Conservation (phyloP, 2,113 vertebrate genomes). For the Phoenicopterus ruber region DNA sequence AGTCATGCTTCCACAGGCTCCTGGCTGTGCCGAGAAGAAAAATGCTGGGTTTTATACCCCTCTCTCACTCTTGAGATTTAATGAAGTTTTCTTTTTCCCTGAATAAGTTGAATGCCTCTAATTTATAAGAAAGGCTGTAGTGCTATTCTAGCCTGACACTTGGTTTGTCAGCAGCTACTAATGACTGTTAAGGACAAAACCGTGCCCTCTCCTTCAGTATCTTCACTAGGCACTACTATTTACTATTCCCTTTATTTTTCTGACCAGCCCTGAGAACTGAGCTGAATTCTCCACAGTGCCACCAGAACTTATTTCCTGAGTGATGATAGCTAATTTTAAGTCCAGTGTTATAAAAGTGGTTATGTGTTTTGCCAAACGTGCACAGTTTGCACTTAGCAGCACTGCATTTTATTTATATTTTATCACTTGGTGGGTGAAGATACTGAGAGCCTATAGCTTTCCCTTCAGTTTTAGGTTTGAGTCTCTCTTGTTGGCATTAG, state of each 20-base stretch:
- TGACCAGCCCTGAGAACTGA: not conserved
- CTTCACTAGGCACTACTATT: not conserved
- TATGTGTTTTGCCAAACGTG: not conserved
- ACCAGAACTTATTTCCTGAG: not conserved
- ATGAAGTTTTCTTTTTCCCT: not conserved
- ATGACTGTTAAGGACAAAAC: not conserved
- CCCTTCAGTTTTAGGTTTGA: not conserved
- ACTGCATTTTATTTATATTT: not conserved
- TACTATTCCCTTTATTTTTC: not conserved
- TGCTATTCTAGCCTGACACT: not conserved
- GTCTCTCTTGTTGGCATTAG: not conserved
- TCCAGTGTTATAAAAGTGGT: not conserved
- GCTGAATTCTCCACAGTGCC: not conserved
- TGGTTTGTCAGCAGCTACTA: not conserved
- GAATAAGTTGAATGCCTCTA: not conserved
- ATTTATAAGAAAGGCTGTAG: not conserved
- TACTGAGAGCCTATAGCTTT: not conserved
- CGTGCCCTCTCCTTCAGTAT: not conserved
- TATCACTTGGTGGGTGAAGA: not conserved
- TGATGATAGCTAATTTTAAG: not conserved
- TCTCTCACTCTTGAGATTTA: not conserved
- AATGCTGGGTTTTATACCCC: fast-evolving
- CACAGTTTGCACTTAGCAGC: not conserved
- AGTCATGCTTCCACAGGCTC: not conserved
- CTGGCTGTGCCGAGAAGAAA: not conserved